These are phyloP conservation scores for Lampris megalopsis DNA, from an alignment of 2,113 vertebrate genomes.

Conservation along the genomic window DNA sequence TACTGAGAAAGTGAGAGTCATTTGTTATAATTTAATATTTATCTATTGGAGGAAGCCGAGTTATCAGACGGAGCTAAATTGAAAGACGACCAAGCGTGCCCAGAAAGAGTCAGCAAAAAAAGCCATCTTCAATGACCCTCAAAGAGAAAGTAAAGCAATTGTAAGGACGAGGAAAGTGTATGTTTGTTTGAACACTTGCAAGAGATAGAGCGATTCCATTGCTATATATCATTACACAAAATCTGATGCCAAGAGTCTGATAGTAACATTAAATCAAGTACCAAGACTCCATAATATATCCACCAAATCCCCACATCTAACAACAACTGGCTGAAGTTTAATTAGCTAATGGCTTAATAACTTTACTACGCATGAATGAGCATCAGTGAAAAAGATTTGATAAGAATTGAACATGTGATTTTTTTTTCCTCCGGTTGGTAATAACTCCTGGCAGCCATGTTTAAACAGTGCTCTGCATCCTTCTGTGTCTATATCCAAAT, in stretches of 20 bases:
- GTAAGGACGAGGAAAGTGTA: background rate
- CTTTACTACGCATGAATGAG: slow-evolving; percentile 8
- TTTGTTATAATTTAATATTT: slow-evolving; percentile 80
- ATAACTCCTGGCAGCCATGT: too few relatives aligned
- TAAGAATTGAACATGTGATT: background rate
- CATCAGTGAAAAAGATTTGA: background rate
- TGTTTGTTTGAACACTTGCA: background rate
- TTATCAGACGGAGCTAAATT: slow-evolving; percentile 72
- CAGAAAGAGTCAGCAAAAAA: slow-evolving; percentile 58
- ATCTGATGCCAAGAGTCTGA: background rate
- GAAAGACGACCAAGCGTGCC: slow-evolving; percentile 69
- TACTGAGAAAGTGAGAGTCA: slow-evolving; percentile 66
- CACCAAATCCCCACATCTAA: background rate
- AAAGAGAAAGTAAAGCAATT: background rate
- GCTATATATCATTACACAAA: background rate
- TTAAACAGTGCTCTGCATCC: too few relatives aligned
- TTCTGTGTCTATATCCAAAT: too few relatives aligned
- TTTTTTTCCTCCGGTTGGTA: too few relatives aligned
- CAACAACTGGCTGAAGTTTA: background rate
- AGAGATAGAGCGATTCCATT: background rate
- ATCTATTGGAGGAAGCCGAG: slow-evolving; percentile 66
- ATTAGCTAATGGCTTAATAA: slow-evolving; percentile 1
- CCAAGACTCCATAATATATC: background rate
- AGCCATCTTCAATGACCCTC: slow-evolving; percentile 42
- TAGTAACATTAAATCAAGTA: background rate